Evolutionary conservation across 2,113 vertebrate genomes (phyloP).

Genomic region (Nycticebus coucang): DNA sequence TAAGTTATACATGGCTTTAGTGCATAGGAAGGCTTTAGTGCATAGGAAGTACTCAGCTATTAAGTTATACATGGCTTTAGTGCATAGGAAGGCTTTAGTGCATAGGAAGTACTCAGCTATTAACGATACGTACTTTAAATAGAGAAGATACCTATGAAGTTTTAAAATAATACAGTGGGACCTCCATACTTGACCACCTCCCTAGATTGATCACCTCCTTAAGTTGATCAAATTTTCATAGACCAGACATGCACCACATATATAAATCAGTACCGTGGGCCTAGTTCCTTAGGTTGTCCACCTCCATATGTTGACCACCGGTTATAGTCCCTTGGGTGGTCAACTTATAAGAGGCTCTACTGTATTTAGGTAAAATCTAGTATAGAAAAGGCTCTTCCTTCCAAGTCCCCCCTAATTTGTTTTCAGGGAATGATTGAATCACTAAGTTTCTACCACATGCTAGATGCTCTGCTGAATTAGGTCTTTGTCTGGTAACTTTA

Average conservation of each 20-base stretch:
- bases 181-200: too few species aligned
- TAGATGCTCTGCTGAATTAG: not conserved
- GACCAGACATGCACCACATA: too few species aligned
- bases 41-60: not conserved
- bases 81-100: not conserved
- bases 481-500: conserved; percentile 10
- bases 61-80: too few species aligned
- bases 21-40: not conserved
- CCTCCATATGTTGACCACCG: too few species aligned
- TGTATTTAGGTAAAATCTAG: conserved; percentile 3
- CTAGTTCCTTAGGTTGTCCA: too few species aligned
- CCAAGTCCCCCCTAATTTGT: not conserved
- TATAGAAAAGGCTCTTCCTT: not conserved
- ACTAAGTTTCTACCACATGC: not conserved
- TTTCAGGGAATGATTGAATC: not conserved
- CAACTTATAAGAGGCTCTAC: too few species aligned
- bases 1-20: too few species aligned
- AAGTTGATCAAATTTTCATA: too few species aligned
- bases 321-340: too few species aligned
- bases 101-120: not conserved
- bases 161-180: not conserved
- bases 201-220: too few species aligned
- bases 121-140: not conserved
- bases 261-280: too few species aligned
- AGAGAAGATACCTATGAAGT: not conserved